Conservation (phyloP, 1,140 invertebrate species). For the Drosophila asahinai region DNA sequence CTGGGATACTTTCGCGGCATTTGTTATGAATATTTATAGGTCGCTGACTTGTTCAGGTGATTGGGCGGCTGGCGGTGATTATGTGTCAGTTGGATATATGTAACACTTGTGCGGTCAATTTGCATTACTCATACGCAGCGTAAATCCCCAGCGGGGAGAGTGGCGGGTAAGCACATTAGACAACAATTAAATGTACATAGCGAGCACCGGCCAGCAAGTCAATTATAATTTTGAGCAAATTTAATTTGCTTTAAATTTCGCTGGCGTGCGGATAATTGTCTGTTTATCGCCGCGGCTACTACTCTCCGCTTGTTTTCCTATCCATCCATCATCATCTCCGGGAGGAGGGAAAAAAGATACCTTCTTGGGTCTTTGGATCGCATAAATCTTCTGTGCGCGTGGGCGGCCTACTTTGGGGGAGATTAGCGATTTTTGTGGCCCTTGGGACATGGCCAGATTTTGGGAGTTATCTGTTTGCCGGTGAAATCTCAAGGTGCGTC, state of each 20-base stretch:
- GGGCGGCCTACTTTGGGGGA: constrained; percentile 42
- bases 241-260: constrained; percentile 60
- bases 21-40: constrained; percentile 57
- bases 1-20: constrained; percentile 42
- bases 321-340: constrained; percentile 20
- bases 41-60: constrained; percentile 46
- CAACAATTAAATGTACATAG: constrained; percentile 71
- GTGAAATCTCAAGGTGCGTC: constrained; percentile 34
- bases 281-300: constrained; percentile 9
- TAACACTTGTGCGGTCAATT: constrained; percentile 50
- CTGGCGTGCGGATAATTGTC: constrained; percentile 67
- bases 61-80: constrained; percentile 17
- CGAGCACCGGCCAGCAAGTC: constrained; percentile 28
- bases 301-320: background rate
- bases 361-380: constrained; percentile 17
- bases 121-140: constrained; percentile 61
- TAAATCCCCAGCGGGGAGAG: constrained; percentile 15
- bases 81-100: constrained; percentile 36
- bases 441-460: constrained; percentile 40
- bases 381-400: constrained; percentile 47
- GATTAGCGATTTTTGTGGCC: constrained; percentile 35
- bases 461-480: constrained; percentile 27
- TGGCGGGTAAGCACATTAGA: constrained; percentile 40
- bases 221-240: constrained; percentile 62
- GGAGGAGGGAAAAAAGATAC: background rate